phyloP scores from a whole-genome alignment of 2,888 invertebrate species.

The Kuschelorhynchus macadamiae region DNA sequence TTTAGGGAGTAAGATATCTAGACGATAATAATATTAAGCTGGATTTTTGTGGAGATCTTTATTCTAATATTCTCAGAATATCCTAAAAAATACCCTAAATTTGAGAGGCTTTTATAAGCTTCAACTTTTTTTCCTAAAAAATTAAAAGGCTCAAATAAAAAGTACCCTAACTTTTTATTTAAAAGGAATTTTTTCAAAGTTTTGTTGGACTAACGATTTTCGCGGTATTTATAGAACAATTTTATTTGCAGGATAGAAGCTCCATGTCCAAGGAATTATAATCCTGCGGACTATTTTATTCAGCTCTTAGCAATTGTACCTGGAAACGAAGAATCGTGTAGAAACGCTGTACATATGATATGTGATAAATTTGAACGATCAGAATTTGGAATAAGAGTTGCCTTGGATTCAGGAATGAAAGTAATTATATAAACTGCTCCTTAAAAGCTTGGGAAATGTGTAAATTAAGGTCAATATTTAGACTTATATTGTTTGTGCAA shows the following conservation, averaged over 20 bases:
- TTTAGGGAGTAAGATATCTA: conserved; percentile 84
- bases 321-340: conserved; percentile 84
- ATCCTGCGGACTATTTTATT: conserved; percentile 95
- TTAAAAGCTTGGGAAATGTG: no score
- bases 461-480: background rate
- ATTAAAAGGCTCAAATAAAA: no score
- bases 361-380: conserved; percentile 83
- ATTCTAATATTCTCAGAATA: no score
- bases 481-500: background rate
- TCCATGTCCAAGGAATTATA: conserved; percentile 90
- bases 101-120: background rate
- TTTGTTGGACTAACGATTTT: no score
- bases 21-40: no score
- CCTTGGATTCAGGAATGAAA: conserved; percentile 73
- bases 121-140: no score
- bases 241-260: conserved; percentile 78
- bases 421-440: no score
- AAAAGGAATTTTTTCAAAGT: no score
- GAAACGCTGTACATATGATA: conserved; percentile 82
- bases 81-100: background rate
- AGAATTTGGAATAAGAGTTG: conserved; percentile 75
- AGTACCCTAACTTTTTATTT: no score
- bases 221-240: no score
- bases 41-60: no score
- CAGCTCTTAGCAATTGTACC: conserved; percentile 90